Evolutionary conservation across 2,888 invertebrate species (phyloP).

Genomic region (Metalampra italica): DNA sequence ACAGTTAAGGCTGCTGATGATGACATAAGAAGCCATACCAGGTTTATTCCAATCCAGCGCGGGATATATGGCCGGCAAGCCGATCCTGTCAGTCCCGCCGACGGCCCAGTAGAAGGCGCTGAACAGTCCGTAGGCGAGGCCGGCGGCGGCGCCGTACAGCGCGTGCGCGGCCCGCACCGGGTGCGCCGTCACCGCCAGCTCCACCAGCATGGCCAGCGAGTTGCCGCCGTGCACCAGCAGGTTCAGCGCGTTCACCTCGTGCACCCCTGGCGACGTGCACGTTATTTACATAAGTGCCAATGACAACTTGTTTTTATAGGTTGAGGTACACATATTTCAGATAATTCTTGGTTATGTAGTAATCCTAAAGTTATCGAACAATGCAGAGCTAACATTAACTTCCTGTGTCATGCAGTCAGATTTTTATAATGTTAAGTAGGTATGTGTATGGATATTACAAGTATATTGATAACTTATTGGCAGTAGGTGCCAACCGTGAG

Average conservation of each 20-base stretch:
- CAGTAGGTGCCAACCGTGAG: no score
- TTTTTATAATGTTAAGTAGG: no score
- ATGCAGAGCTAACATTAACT: no score
- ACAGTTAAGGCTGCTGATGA: no score
- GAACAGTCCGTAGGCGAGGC: conserved; percentile 71
- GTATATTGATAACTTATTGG: no score
- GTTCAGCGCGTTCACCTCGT: conserved; percentile 82
- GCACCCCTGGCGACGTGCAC: conserved; percentile 68
- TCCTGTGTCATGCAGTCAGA: no score
- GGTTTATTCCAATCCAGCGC: conserved; percentile 87
- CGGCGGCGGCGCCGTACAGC: conserved; percentile 80
- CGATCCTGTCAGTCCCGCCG: conserved; percentile 71
- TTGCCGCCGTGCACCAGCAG: conserved; percentile 87
- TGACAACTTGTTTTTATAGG: no score
- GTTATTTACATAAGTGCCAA: neutral
- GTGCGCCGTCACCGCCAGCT: conserved; percentile 84
- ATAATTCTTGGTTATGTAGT: no score
- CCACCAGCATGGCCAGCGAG: conserved; percentile 84
- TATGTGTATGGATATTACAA: no score
- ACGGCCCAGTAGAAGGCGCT: conserved; percentile 70
- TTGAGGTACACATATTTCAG: no score
- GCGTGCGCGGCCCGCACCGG: conserved; percentile 83
- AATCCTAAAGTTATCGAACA: no score
- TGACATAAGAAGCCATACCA: conserved; percentile 25
- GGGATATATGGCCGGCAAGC: conserved; percentile 83